Evolutionary conservation across 2,113 vertebrate genomes (phyloP).

Genomic region (Coreoperca whiteheadi): DNA sequence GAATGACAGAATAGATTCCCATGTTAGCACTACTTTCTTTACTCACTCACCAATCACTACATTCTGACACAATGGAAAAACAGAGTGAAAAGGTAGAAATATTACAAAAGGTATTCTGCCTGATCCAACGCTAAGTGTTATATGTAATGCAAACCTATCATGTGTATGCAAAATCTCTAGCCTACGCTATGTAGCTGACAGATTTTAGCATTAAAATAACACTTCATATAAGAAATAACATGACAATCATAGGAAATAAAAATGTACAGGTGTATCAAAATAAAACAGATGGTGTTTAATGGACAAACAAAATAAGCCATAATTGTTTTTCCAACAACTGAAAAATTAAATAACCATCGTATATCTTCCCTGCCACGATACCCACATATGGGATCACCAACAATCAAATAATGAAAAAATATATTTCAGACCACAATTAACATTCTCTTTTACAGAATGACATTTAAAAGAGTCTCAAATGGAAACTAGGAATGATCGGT

Average conservation of each 20-base stretch:
- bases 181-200: conserved; percentile 6
- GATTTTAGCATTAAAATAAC: conserved; percentile 37
- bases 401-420: conserved; percentile 31
- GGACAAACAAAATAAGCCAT: not conserved
- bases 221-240: conserved; percentile 22
- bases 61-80: conserved; percentile 60
- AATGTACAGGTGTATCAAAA: conserved; percentile 35
- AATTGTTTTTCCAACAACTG: conserved; percentile 4
- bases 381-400: conserved; percentile 17
- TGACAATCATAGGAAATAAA: conserved; percentile 54
- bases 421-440: conserved; percentile 26
- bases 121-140: conserved; percentile 59
- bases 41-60: conserved; percentile 61
- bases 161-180: conserved; percentile 22
- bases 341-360: conserved; percentile 36
- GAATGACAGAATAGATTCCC: conserved; percentile 51
- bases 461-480: not conserved
- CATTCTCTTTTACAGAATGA: conserved; percentile 10
- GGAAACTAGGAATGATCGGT: conserved; percentile 1
- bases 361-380: conserved; percentile 38
- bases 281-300: conserved; percentile 27
- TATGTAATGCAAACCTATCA: conserved; percentile 35
- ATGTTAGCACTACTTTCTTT: conserved; percentile 60
- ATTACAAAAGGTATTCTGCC: conserved; percentile 34
- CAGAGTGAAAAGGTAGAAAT: conserved; percentile 43